Percentiles rank a stretch among this genome's conserved stretches.
Conservation (phyloP, 2,888 invertebrate genomes). For the Linnaemya tessellans region DNA sequence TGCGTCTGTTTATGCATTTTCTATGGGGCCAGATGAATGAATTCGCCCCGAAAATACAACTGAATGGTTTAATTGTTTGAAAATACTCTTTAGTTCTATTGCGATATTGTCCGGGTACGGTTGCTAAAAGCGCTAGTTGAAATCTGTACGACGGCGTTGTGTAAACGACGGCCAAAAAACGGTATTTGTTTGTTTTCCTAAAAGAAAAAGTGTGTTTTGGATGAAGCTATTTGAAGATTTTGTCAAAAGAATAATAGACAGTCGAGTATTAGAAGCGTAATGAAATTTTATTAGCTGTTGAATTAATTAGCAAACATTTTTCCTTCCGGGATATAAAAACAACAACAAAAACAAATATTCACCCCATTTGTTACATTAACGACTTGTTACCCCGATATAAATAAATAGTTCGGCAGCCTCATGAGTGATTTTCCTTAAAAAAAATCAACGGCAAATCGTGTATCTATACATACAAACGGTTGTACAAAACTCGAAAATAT, state of each 20-base stretch:
- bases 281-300: neutral
- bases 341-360: too few species aligned
- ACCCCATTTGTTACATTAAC: constrained; percentile 2
- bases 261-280: neutral
- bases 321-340: neutral
- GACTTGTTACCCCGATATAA: neutral
- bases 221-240: neutral
- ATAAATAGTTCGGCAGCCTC: neutral
- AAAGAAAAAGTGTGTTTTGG: neutral
- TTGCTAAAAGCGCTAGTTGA: constrained; percentile 64
- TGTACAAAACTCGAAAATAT: neutral
- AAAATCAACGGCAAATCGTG: constrained; percentile 24
- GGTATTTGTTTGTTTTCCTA: constrained; percentile 38
- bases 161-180: constrained; percentile 44
- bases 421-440: constrained; percentile 15
- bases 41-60: constrained; percentile 55
- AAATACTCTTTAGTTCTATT: constrained; percentile 69
- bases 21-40: constrained; percentile 46
- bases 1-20: neutral
- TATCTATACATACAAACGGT: constrained; percentile 26
- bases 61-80: constrained; percentile 52
- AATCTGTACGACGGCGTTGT: constrained; percentile 13
- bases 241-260: neutral
- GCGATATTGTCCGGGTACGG: constrained; percentile 71
- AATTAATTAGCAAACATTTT: neutral